A percentile compares a stretch with the other conserved stretches of the same genome.
Evolutionary conservation across 2,797 vertebrate species (phyloP).

Genomic region (Cuculus canorus): DNA sequence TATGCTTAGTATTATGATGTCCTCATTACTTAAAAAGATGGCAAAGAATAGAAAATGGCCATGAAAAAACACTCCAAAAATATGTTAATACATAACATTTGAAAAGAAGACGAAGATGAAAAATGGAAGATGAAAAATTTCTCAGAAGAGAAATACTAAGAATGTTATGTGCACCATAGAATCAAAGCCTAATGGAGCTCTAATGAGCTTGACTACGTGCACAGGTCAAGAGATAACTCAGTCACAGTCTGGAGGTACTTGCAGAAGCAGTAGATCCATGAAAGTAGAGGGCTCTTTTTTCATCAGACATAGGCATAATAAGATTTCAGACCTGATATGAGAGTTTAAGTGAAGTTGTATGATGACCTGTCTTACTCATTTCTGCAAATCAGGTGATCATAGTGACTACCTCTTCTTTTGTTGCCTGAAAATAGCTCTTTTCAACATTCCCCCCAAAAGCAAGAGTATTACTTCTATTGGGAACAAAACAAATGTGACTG

Average conservation of each 20-base stretch:
- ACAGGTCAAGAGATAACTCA: neutral
- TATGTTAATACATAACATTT: neutral
- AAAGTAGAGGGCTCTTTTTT: neutral
- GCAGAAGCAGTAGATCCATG: neutral
- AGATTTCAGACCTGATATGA: neutral
- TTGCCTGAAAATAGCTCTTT: neutral
- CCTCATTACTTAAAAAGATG: neutral
- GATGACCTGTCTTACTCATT: neutral
- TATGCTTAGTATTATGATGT: neutral
- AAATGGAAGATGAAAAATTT: neutral
- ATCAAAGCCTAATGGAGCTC: neutral
- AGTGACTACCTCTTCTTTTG: neutral
- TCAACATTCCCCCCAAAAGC: neutral
- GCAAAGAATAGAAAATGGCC: neutral
- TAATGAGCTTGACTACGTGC: accelerated
- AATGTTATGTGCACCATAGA: neutral
- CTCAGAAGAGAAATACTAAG: neutral
- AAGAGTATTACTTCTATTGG: neutral
- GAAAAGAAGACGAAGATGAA: neutral
- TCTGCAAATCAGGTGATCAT: neutral
- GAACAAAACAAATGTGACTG: neutral
- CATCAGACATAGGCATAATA: neutral
- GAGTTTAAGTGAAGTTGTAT: neutral
- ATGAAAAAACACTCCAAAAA: neutral
- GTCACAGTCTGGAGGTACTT: neutral